Base-by-base conservation (phyloP, 2,797 vertebrate genomes). In the Sebastes itinus region DNA sequence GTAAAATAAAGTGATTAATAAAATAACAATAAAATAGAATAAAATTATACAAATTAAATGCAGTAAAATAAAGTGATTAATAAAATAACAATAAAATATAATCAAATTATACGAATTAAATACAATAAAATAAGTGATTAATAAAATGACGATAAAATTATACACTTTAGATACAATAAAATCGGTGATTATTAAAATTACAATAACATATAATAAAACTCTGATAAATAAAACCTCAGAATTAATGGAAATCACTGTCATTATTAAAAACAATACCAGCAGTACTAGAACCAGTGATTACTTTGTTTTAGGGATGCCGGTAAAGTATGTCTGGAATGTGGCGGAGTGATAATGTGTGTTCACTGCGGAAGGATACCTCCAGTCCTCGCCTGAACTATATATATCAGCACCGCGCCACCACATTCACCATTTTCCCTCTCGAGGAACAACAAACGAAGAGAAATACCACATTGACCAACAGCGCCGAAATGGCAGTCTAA, bases 401-500 rank as follows among this genome's bases (percentile, higher is more conserved):
- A 91, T 13, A 91, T 11, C 2, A 23, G 10, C 42, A 1, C 22
- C 1, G 6, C n/a, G 2, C 22, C 4, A 3, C 54, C 0, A 0
- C 22, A 0, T 2, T 0, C 88, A 30, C 89, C 92, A 93, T 92
- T 91, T 94, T 79, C 46, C 22, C 12, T 4, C 8, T 60, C 0
- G 23, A 56, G 30, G 7, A 76, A 2, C 52, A 68, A 30, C 6
- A 46, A 25, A 20, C 7, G 1, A 7, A 20, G 1, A 3, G 2
- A 3, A 2, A 7, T 2, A 46, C 1, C 42, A n/a, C 54, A 22
- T 84, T 58, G 79, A 80, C 62, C 60, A 84, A 67, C 54, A 72
- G 42, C 63, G 77, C 81, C 93, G 91, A 95, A 88, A 96, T 96
- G 96, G 96, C 95, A 90, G 86, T 88, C 89, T 96, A 87, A 94